These are phyloP conservation scores for Noctua pronuba DNA, from an alignment of 2,888 invertebrate species.

Conservation along the genomic window DNA sequence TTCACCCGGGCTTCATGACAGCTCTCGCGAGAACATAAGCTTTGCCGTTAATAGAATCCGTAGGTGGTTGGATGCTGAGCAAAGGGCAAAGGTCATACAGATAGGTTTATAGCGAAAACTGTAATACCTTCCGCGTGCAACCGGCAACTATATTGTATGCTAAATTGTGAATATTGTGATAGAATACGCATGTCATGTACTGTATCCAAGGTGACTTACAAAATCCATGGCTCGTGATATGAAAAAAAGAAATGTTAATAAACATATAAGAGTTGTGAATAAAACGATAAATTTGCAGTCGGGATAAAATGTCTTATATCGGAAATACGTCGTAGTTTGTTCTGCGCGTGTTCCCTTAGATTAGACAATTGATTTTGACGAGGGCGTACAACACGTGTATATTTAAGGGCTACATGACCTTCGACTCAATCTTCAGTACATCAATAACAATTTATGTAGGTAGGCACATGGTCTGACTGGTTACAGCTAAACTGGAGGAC, in stretches of 20 bases:
- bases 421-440: slow-evolving; percentile 2
- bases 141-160: slow-evolving; percentile 33
- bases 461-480: neutral
- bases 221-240: neutral
- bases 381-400: neutral
- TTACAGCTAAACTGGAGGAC: neutral
- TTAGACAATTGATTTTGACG: neutral
- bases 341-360: neutral
- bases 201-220: slow-evolving; percentile 13
- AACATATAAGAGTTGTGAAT: neutral
- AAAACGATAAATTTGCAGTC: neutral
- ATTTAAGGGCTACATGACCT: neutral
- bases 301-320: neutral
- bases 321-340: neutral
- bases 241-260: slow-evolving; percentile 1
- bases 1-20: slow-evolving; percentile 5
- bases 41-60: slow-evolving; percentile 45
- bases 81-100: slow-evolving; percentile 57
- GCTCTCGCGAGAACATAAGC: slow-evolving; percentile 25
- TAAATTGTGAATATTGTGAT: slow-evolving; percentile 35
- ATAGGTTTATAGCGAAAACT: slow-evolving; percentile 28
- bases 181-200: slow-evolving; percentile 5
- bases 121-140: slow-evolving; percentile 35
- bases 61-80: slow-evolving; percentile 41
- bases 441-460: neutral